Evolutionary conservation across 2,113 vertebrate genomes (phyloP), one percentile per base, ranked within the genome.

Genomic region (Orientallactaga bullata): DNA sequence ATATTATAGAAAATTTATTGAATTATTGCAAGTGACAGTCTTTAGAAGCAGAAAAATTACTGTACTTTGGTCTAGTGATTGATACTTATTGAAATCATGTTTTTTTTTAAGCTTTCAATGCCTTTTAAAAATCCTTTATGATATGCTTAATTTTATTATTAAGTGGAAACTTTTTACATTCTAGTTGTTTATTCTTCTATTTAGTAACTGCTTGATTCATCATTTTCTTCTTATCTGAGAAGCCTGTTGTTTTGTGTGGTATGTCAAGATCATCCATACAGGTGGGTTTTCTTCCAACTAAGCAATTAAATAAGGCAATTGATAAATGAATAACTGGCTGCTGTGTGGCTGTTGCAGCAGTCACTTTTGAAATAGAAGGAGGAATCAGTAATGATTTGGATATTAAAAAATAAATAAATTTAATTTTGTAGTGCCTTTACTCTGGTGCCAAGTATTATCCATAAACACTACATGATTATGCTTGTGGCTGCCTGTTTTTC

Each of bases 241-340:
- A 83, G 47, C 51, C 35, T 91, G 78, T 90, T 79, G 10, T 91
- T 55, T 94, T 89, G 63, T 89, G 63, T 88, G 10, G 37, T 93
- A 73, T 66, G 18, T 32, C 26, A 76, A 16, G 61, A 73, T 91
- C 39, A 55, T 86, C 37, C 69, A 90, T 93, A 66, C 60, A 95
- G 81, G 89, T 93, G 71, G 89, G 69, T 77, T 92, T 95, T 93
- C 73, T 96, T 55, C 47, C 47, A 95, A 88, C 85, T 92, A 94
- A 88, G 68, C 55, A 82, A 61, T 76, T 73, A 69, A 95, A 77
- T 91, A 79, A 91, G 74, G 39, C 76, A 86, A 21, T 47, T 80
- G 78, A 80, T 88, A 83, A 83, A 72, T 92, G 72, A 88, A 76
- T 63, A 63, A 7, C 61, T 88, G 73, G 13, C 18, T 90, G 60